phyloP scores from a whole-genome alignment of 2,797 vertebrate species.

The Hephaestus fuliginosus region DNA sequence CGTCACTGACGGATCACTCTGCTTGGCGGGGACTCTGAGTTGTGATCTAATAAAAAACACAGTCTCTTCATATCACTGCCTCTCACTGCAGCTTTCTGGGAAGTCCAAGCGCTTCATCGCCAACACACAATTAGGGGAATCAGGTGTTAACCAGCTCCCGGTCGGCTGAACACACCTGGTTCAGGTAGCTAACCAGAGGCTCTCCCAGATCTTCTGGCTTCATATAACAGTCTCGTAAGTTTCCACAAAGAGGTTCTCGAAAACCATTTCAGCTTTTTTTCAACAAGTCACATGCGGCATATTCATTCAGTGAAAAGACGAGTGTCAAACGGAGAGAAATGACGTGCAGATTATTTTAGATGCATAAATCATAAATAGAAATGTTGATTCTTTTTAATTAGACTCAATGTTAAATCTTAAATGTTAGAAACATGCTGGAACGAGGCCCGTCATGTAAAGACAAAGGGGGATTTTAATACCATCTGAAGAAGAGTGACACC shows the following conservation, averaged over 20 bases:
- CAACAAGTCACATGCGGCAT: background rate
- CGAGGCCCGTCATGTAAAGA: background rate
- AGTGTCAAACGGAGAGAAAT: background rate
- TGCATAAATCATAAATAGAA: no score
- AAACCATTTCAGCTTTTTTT: background rate
- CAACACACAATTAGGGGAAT: background rate
- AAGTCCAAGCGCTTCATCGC: no score
- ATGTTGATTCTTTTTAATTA: no score
- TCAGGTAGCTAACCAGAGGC: background rate
- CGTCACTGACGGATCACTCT: background rate
- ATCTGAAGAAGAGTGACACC: constrained; percentile 25
- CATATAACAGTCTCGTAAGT: background rate
- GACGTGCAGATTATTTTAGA: background rate
- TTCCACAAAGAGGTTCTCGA: background rate
- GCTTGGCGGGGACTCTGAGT: background rate
- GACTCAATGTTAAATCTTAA: no score
- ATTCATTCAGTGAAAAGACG: background rate
- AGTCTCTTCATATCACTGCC: no score
- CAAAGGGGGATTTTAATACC: background rate
- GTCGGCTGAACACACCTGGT: background rate
- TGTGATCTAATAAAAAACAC: background rate
- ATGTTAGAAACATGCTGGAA: no score
- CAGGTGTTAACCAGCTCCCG: background rate
- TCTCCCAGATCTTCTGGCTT: background rate
- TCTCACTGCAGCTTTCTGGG: no score